phyloP scores from a whole-genome alignment of 2,888 invertebrate species.

The Noctua fimbriata region DNA sequence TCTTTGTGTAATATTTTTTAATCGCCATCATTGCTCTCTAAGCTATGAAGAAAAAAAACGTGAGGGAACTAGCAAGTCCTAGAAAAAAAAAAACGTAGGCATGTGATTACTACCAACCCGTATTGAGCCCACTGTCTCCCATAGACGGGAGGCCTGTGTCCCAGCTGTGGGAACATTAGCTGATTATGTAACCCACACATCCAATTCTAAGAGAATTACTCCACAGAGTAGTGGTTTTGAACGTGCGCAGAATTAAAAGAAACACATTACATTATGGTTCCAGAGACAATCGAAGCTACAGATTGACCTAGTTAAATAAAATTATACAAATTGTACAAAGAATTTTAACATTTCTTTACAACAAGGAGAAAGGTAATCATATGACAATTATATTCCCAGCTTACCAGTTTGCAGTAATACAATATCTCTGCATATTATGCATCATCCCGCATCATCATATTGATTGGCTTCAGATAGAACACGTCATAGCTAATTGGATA shows the following conservation, averaged over 20 bases:
- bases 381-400: background rate
- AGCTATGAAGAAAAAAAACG: background rate
- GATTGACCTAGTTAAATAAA: constrained; percentile 13
- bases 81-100: background rate
- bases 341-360: background rate
- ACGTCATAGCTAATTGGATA: constrained; percentile 14
- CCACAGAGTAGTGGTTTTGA: background rate
- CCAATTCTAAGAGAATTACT: background rate
- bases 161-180: background rate
- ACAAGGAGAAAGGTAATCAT: constrained; percentile 13
- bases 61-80: background rate
- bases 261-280: background rate
- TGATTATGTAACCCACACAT: background rate
- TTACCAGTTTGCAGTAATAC: background rate
- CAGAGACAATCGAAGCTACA: background rate
- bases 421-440: background rate
- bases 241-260: background rate
- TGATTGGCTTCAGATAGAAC: constrained; percentile 12
- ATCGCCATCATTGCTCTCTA: too few relatives aligned
- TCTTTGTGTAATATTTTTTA: too few relatives aligned
- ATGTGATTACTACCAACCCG: background rate
- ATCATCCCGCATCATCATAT: constrained; percentile 19
- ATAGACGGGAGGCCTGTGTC: background rate
- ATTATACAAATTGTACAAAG: constrained; percentile 47
- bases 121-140: too few relatives aligned